These are phyloP conservation scores for Nomada ferruginata DNA, from an alignment of 2,888 invertebrate species.

Conservation along the genomic window DNA sequence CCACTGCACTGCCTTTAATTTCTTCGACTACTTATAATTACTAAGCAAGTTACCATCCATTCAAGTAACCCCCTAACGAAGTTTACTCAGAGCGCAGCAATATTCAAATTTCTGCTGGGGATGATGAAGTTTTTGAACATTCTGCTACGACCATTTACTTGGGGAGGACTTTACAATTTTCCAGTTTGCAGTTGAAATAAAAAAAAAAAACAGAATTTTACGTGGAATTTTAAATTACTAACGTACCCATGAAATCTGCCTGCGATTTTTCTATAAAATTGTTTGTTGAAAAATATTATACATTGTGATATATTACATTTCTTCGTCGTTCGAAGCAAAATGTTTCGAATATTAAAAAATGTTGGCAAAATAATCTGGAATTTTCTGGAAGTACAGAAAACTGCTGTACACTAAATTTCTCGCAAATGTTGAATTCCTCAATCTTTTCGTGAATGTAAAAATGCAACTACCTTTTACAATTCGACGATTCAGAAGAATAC, in stretches of 20 bases:
- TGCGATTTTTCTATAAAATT: too few species aligned
- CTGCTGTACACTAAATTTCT: too few species aligned
- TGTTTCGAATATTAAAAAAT: background rate
- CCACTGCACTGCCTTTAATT: background rate
- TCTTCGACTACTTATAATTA: background rate
- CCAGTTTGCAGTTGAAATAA: background rate
- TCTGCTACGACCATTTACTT: background rate
- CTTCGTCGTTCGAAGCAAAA: background rate
- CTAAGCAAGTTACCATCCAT: background rate
- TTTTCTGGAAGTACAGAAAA: too few species aligned
- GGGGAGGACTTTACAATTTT: background rate
- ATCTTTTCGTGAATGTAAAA: too few species aligned
- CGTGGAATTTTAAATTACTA: background rate
- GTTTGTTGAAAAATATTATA: too few species aligned
- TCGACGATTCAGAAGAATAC: background rate
- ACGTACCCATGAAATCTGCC: too few species aligned
- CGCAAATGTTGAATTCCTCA: too few species aligned
- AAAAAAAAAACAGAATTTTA: background rate
- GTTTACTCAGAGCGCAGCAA: background rate
- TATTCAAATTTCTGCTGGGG: slow-evolving; percentile 1
- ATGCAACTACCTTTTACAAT: too few species aligned
- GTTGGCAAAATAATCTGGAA: background rate
- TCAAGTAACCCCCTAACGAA: background rate
- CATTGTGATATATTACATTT: too few species aligned
- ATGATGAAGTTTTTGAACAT: background rate